These are phyloP conservation scores for Littorina saxatilis DNA, from an alignment of 1,140 invertebrate species.

Conservation along the genomic window DNA sequence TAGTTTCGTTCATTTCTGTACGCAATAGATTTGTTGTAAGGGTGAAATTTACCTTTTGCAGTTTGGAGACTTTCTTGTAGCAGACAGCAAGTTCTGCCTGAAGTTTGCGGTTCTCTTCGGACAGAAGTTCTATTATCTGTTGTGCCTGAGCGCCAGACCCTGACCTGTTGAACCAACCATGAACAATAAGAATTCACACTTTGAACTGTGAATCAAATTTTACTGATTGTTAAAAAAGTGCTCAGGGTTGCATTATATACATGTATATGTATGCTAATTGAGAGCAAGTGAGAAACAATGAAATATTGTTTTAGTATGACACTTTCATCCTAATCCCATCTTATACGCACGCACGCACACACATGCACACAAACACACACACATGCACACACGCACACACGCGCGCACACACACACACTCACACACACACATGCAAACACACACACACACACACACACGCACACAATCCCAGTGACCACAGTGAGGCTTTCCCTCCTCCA, in stretches of 20 bases:
- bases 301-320: not conserved
- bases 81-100: constrained; percentile 88
- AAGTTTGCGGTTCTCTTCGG: constrained; percentile 89
- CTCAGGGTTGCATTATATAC: no score
- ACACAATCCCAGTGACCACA: no score
- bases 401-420: no score
- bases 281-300: no score
- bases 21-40: no score
- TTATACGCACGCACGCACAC: not conserved
- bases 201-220: not conserved
- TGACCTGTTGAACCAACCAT: constrained; percentile 18
- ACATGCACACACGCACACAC: not conserved
- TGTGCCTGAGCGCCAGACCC: constrained; percentile 77
- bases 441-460: no score
- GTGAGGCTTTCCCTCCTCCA: no score
- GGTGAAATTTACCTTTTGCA: constrained; percentile 92
- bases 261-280: no score
- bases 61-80: constrained; percentile 89
- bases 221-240: no score
- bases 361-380: no score
- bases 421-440: no score
- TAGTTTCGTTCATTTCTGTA: no score
- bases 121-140: constrained; percentile 88
- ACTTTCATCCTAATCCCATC: not conserved
- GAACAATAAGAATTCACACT: not conserved